Evolutionary conservation across 2,888 invertebrate species (phyloP).

Genomic region (Heliconius ethilla): DNA sequence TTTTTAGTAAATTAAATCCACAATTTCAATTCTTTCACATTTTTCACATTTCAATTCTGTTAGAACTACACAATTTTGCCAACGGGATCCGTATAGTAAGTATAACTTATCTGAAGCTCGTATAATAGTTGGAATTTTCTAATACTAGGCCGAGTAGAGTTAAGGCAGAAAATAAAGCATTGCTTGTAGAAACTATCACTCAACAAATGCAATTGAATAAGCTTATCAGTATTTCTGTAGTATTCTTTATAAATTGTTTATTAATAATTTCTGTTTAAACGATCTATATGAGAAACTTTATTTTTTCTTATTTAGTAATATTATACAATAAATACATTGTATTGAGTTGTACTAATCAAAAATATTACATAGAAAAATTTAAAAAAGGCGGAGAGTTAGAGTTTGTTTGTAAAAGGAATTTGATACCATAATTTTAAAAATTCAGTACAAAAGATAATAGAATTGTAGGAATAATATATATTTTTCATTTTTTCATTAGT

Average conservation of each 20-base stretch:
- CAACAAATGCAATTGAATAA: background rate
- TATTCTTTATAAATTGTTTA: background rate
- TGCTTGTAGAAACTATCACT: conserved; percentile 5
- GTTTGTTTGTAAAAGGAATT: too few species aligned
- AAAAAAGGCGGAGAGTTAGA: too few species aligned
- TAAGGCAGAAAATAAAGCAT: background rate
- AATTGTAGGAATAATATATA: background rate
- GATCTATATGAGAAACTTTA: too few species aligned
- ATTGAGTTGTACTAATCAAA: too few species aligned
- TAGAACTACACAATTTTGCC: background rate
- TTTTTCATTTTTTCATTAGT: too few species aligned
- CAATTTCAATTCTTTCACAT: background rate
- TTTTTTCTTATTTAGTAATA: too few species aligned
- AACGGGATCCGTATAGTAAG: background rate
- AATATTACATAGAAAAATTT: too few species aligned
- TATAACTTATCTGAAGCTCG: background rate
- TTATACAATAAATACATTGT: too few species aligned
- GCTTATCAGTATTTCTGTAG: too few species aligned
- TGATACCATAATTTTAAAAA: too few species aligned
- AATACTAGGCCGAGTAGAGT: conserved; percentile 2
- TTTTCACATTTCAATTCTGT: background rate
- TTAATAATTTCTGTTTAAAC: background rate
- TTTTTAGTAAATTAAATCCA: background rate
- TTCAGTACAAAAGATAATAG: background rate
- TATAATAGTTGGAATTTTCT: background rate